Evolutionary conservation across 2,888 invertebrate species (phyloP).

Genomic region (Malachius bipustulatus): DNA sequence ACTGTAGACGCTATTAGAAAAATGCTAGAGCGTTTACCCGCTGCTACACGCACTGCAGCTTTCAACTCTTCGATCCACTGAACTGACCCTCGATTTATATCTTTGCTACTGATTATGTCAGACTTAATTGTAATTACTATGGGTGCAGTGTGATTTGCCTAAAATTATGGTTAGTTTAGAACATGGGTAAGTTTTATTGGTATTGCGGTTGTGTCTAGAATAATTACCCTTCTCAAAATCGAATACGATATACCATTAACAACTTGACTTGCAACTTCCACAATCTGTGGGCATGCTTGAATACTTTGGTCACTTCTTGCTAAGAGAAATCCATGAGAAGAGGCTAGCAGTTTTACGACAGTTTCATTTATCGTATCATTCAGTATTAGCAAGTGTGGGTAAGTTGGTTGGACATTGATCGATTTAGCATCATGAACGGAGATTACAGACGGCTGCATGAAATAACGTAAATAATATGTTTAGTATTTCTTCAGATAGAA

Average conservation of each 20-base stretch:
- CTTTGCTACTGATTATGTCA: conserved; percentile 29
- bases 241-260: conserved; percentile 26
- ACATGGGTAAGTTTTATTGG: too few relatives aligned
- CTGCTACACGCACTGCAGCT: conserved; percentile 18
- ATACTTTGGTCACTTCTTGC: conserved; percentile 24
- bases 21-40: conserved; percentile 20
- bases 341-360: conserved; percentile 25
- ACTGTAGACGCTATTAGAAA: conserved; percentile 27
- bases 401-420: conserved; percentile 27
- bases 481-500: too few relatives aligned
- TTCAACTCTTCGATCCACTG: conserved; percentile 29
- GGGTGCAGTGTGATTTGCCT: conserved; percentile 19
- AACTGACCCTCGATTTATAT: conserved; percentile 25
- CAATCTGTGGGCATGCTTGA: conserved; percentile 20
- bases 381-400: conserved; percentile 29
- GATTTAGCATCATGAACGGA: conserved; percentile 26
- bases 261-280: conserved; percentile 26
- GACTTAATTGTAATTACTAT: conserved; percentile 25
- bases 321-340: conserved; percentile 28
- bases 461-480: too few relatives aligned
- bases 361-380: conserved; percentile 27
- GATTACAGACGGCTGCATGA: conserved; percentile 28
- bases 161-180: conserved; percentile 13
- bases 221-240: conserved; percentile 29
- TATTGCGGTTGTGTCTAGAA: too few relatives aligned